Base-by-base conservation (phyloP, 1,140 invertebrate genomes). In the Nephila pilipes region DNA sequence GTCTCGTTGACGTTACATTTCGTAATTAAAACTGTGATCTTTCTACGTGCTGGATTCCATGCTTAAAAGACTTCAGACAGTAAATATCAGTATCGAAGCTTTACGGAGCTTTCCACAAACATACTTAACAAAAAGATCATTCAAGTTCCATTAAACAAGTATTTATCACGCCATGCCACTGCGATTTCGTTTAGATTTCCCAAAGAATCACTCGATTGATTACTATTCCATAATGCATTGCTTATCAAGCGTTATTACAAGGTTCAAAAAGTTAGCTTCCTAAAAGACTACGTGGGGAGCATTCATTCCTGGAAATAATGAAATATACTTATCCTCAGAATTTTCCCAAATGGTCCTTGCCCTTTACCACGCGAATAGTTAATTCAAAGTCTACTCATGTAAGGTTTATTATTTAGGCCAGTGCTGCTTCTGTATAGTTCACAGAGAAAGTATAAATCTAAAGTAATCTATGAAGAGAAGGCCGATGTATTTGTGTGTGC, bases 151-250 rank as follows among this genome's bases (percentile, higher is more conserved):
- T 32, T 14, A 75, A 75, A 32, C 69, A 75, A 75, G 69, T 18
- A 75, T 32, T 75, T 75, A 75, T 36, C 69, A 18, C 29, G 2
- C 20, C 29, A 75, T 75, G 29, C 32, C 18, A 18, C 29, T 75
- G 69, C 29, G 69, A 75, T 75, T 75, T 18, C 18, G 14, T 29
- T 75, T 32, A 32, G 69, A 32, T 75, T 75, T 75, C 14, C 69
- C 1, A 36, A 2, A 32, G 69, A 36, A 0, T 75, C 69, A 12
- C 16, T 32, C 29, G 29, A 32, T 75, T 18, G 36, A 75, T 75
- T 75, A 75, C 69, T 32, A 75, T 75, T 75, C 69, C 14, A 75
- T 75, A 75, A 75, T 32, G 69, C 69, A 36, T 3, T 29, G 32
- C 29, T 75, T 75, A 75, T 75, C 69, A 36, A 22, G 10, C 69